Conservation (phyloP, 2,888 invertebrate species). For the Eilema depressum region DNA sequence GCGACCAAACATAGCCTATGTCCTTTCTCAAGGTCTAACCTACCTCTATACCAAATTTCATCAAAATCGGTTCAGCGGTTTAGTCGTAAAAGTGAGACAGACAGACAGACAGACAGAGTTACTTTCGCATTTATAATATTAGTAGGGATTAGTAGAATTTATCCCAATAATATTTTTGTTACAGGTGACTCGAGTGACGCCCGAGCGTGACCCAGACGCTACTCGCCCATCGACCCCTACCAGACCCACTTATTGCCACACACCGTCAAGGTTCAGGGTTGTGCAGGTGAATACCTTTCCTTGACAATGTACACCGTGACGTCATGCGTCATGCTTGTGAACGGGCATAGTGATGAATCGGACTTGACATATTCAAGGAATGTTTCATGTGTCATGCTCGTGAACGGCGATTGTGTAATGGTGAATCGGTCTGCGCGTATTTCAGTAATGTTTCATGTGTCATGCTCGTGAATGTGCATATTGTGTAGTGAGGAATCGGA, state of each 20-base stretch:
- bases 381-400: background rate
- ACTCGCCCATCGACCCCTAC: constrained; percentile 76
- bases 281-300: constrained; percentile 69
- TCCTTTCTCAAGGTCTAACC: too few species aligned
- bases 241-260: constrained; percentile 87
- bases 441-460: background rate
- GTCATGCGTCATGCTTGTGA: background rate
- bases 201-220: constrained; percentile 71
- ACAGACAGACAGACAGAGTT: too few species aligned
- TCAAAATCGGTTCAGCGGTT: too few species aligned
- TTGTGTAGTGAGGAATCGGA: background rate
- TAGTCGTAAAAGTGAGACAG: too few species aligned
- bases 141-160: background rate
- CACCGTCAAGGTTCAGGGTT: constrained; percentile 87
- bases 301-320: background rate
- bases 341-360: background rate
- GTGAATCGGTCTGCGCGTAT: too few species aligned
- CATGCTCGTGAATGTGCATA: background rate
- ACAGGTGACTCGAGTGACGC: constrained; percentile 80
- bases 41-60: too few species aligned
- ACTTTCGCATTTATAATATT: too few species aligned
- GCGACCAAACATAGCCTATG: too few species aligned
- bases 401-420: too few species aligned
- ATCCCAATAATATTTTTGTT: background rate
- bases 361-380: too few species aligned